Percentiles rank a stretch among this genome's conserved stretches.
phyloP scores from a whole-genome alignment of 2,113 vertebrate species.

The Lonchura striata region DNA sequence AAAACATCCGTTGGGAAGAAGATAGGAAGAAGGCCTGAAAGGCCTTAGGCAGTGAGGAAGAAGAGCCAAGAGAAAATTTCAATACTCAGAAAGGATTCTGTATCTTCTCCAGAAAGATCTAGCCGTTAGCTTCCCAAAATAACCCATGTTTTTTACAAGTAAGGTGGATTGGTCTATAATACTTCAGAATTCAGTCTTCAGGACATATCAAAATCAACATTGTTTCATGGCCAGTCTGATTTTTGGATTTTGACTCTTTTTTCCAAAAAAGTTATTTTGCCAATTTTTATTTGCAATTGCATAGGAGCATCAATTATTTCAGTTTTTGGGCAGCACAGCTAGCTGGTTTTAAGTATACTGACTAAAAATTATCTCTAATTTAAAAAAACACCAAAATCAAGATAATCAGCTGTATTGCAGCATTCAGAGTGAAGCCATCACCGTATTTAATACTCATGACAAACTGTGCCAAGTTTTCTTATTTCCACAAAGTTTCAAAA shows the following conservation, averaged over 20 bases:
- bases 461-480: not conserved
- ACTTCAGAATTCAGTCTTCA: slow-evolving; percentile 18
- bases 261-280: not conserved
- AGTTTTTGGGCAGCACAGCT: slow-evolving; percentile 20
- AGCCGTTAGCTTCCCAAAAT: not conserved
- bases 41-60: not conserved
- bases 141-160: not conserved
- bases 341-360: not conserved
- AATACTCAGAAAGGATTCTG: not conserved
- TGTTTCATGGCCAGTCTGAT: not conserved
- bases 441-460: not conserved
- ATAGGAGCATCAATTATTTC: slow-evolving; percentile 21
- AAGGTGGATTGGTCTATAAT: not conserved
- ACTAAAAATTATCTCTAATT: slow-evolving; percentile 18
- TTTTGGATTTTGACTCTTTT: not conserved
- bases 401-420: not conserved
- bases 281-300: not conserved
- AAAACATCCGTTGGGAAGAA: not conserved
- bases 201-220: not conserved
- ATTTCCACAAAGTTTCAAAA: slow-evolving; percentile 25
- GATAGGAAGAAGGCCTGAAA: not conserved
- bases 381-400: not conserved
- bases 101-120: not conserved
- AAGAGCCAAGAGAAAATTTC: not conserved
- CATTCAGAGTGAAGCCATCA: not conserved